Conservation (phyloP, 2,888 invertebrate species). For the Caenorhabditis virilis region DNA sequence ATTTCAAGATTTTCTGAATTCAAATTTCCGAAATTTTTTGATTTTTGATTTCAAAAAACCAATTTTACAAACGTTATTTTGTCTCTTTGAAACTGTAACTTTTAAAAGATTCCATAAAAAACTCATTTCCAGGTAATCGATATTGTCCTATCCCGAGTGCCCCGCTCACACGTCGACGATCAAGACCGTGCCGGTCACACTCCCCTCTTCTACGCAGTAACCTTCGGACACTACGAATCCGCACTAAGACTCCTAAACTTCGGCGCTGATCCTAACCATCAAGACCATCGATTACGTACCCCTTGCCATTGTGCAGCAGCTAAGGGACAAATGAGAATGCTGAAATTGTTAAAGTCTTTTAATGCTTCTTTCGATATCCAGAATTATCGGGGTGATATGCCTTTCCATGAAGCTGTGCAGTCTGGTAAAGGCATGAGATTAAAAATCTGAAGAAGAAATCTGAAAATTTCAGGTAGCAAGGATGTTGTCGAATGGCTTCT, state of each 20-base stretch:
- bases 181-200: slow-evolving; percentile 45
- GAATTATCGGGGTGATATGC: slow-evolving; percentile 90
- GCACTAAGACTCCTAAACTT: slow-evolving; percentile 85
- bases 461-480: no score
- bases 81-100: no score
- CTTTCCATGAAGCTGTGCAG: slow-evolving; percentile 91
- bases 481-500: slow-evolving; percentile 88
- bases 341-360: slow-evolving; percentile 79
- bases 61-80: no score
- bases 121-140: slow-evolving; percentile 48
- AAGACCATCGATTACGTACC: slow-evolving; percentile 70
- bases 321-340: slow-evolving; percentile 81
- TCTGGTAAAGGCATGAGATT: no score
- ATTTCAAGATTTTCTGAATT: no score
- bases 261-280: slow-evolving; percentile 87
- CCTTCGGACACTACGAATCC: slow-evolving; percentile 91
- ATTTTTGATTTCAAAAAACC: no score
- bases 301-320: slow-evolving; percentile 66
- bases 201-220: slow-evolving; percentile 90
- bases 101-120: no score
- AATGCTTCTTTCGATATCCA: slow-evolving; percentile 89
- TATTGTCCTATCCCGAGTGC: slow-evolving; percentile 25
- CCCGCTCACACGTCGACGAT: slow-evolving; percentile 33
- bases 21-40: no score
- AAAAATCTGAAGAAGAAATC: no score